These are phyloP conservation scores for Melitaea athalia DNA, from an alignment of 2,888 invertebrate genomes.

Conservation along the genomic window DNA sequence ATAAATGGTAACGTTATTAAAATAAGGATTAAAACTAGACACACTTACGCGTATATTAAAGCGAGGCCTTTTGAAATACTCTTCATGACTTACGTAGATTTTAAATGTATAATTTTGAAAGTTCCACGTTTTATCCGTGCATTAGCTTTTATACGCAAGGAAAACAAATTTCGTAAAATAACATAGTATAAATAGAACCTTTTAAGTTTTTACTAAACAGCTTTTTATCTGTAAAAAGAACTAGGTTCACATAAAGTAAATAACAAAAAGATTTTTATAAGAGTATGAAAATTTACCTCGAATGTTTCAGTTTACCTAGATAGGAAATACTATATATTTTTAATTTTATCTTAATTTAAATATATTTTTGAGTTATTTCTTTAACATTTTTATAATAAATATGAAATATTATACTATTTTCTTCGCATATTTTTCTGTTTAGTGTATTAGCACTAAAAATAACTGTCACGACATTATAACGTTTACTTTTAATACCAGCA, in stretches of 20 bases:
- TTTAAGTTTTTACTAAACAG: neutral
- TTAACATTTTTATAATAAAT: no score
- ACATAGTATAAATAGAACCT: neutral
- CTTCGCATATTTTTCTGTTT: no score
- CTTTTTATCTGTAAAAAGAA: neutral
- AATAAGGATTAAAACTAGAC: slow-evolving; percentile 1
- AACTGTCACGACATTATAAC: no score
- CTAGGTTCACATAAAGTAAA: neutral
- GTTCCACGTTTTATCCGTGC: neutral
- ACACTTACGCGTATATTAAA: neutral
- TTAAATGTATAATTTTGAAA: slow-evolving; percentile 2
- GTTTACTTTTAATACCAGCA: no score
- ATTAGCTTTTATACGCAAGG: slow-evolving; percentile 1
- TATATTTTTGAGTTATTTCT: no score
- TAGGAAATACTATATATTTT: no score
- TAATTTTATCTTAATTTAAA: no score
- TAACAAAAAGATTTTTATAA: neutral
- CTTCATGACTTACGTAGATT: neutral
- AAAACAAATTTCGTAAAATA: neutral
- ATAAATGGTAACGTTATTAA: neutral
- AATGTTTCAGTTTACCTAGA: no score
- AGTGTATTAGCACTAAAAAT: no score
- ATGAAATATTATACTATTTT: no score
- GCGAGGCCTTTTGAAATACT: neutral
- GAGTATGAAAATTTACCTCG: neutral